These are phyloP conservation scores for Formica selysi DNA, from an alignment of 1,140 invertebrate genomes.

Conservation along the genomic window DNA sequence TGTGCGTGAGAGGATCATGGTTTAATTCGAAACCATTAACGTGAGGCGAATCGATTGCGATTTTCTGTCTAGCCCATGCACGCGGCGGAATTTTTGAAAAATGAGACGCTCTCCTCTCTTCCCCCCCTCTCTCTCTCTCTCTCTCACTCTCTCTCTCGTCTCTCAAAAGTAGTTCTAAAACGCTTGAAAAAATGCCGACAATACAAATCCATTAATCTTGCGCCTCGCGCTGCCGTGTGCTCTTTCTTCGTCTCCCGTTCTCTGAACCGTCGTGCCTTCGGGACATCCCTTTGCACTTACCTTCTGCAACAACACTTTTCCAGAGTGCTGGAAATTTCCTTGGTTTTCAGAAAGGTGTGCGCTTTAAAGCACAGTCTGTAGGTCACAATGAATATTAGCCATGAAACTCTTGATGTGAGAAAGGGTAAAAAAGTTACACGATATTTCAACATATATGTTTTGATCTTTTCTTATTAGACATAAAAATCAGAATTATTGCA, in stretches of 20 bases:
- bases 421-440: neutral
- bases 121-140: too few species aligned
- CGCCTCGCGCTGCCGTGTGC: constrained; percentile 64
- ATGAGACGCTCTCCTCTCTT: constrained; percentile 75
- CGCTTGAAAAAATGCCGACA: constrained; percentile 82
- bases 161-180: constrained; percentile 82
- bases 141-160: neutral
- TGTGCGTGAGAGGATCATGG: constrained; percentile 49
- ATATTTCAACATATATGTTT: neutral
- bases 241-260: constrained; percentile 69
- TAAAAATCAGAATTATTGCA: neutral
- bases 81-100: constrained; percentile 79
- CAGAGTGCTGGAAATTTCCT: constrained; percentile 22
- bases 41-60: constrained; percentile 79
- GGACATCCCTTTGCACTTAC: constrained; percentile 81
- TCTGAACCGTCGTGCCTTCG: constrained; percentile 67
- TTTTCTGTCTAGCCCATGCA: constrained; percentile 68
- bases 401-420: neutral
- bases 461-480: neutral
- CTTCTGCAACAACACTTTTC: constrained; percentile 70
- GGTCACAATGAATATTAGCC: constrained; percentile 2
- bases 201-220: constrained; percentile 82
- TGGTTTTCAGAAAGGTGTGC: constrained; percentile 26
- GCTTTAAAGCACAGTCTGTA: constrained; percentile 6
- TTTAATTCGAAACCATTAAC: constrained; percentile 80